phyloP scores from a whole-genome alignment of 2,888 invertebrate species.

The Drosophila dives region DNA sequence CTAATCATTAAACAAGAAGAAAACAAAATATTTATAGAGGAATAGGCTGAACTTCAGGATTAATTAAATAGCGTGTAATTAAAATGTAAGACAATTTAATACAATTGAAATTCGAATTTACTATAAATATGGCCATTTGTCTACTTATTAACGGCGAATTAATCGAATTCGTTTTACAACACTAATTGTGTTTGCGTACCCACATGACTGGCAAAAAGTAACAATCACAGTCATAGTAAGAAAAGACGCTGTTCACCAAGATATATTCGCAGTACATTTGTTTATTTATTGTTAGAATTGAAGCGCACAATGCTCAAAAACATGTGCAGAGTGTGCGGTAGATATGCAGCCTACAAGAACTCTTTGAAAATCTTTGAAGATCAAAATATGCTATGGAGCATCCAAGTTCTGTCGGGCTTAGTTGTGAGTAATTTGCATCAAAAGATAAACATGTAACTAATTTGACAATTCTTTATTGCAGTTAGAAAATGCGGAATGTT shows the following conservation, averaged over 20 bases:
- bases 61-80: conserved; percentile 21
- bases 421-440: conserved; percentile 24
- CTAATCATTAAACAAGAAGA: conserved; percentile 8
- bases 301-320: conserved; percentile 43
- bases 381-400: conserved; percentile 39
- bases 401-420: conserved; percentile 50
- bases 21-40: not conserved
- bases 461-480: conserved; percentile 1
- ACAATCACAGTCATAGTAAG: conserved; percentile 28
- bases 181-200: conserved; percentile 13
- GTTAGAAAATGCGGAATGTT: conserved; percentile 40
- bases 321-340: conserved; percentile 50
- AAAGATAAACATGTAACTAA: not conserved
- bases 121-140: not conserved
- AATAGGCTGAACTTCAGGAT: conserved; percentile 37
- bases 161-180: conserved; percentile 20
- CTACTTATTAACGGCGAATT: not conserved
- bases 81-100: conserved; percentile 11
- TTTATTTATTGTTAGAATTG: not conserved
- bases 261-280: conserved; percentile 8
- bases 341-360: conserved; percentile 40
- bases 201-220: conserved; percentile 35
- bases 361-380: conserved; percentile 47
- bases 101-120: conserved; percentile 13
- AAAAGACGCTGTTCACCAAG: conserved; percentile 29